Base-by-base conservation (phyloP, 2,888 invertebrate genomes). In the Catocala sponsa region DNA sequence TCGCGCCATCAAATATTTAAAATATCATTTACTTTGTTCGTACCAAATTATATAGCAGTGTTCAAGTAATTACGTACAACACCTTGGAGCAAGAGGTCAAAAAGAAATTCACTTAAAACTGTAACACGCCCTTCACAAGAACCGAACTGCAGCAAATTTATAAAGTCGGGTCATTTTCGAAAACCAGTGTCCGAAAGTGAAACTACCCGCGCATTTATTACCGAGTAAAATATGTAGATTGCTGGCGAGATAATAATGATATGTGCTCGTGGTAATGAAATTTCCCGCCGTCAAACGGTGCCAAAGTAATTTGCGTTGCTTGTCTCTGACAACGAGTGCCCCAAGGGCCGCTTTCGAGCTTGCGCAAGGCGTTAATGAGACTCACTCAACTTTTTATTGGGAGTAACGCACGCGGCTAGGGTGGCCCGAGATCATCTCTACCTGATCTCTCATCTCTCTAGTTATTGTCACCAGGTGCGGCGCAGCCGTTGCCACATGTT, bases 211-310 rank as follows among this genome's bases (percentile, higher is more conserved):
- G 88, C 92, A 92, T 93, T 94, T 94, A 94, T 94, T 93, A 91
- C 92, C 83, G 87, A 87, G 91, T 92, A 94, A 94, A 94, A 94
- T 94, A 94, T 94, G 94, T 94, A 94, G 94, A 94, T 94, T 94
- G 94, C 88, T 84, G 85, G 85, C 85, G 83, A 94, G 94, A 94
- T 94, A 94, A 94, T 94, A 94, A 94, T 94, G 94, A 94, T 94
- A 94, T 94, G 94, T 94, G 94, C 94, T 92, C 88, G 91, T 94
- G 93, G 94, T 94, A 94, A 94, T 94, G 94, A 94, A 94, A 94
- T 94, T 94, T 94, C 93, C 93, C 92, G 93, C 91, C 91, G 93
- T 94, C 94, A 94, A 94, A 94, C 89, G 92, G 92, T 94, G 94
- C 92, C 94, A 94, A 92, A 94, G 94, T 94, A 94, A 94, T 94